Percentiles rank a stretch among this genome's conserved stretches.
Conservation (phyloP, 2,888 invertebrate genomes). For the Bruchidius siliquastri region DNA sequence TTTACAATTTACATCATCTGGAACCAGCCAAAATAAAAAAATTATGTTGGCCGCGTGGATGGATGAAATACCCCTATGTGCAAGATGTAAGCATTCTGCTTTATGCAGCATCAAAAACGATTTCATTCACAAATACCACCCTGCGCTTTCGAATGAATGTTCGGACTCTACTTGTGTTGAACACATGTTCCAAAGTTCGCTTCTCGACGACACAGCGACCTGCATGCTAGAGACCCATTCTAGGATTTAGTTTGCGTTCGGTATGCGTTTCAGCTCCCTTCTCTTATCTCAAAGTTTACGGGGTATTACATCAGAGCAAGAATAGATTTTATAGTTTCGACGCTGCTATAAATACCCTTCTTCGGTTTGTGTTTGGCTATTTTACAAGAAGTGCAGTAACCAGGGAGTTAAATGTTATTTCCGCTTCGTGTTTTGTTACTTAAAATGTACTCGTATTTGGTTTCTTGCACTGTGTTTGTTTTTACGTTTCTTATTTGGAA, state of each 20-base stretch:
- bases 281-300: background rate
- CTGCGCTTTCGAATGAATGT: too few relatives aligned
- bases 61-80: too few relatives aligned
- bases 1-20: too few relatives aligned
- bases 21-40: too few relatives aligned
- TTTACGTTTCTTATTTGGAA: background rate
- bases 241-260: background rate
- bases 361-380: background rate
- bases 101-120: too few relatives aligned
- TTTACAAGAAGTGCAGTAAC: background rate
- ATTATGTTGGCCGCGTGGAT: too few relatives aligned
- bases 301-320: background rate
- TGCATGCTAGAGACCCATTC: background rate
- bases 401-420: background rate
- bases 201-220: background rate
- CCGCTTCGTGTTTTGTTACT: background rate
- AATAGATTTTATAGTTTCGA: background rate
- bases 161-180: background rate
- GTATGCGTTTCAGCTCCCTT: background rate
- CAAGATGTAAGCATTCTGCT: too few relatives aligned
- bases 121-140: too few relatives aligned
- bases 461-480: background rate
- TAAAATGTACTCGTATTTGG: background rate
- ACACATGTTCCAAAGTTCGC: background rate
- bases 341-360: background rate